Evolutionary conservation across 2,113 vertebrate genomes (phyloP).

Genomic region (Xenus cinereus): DNA sequence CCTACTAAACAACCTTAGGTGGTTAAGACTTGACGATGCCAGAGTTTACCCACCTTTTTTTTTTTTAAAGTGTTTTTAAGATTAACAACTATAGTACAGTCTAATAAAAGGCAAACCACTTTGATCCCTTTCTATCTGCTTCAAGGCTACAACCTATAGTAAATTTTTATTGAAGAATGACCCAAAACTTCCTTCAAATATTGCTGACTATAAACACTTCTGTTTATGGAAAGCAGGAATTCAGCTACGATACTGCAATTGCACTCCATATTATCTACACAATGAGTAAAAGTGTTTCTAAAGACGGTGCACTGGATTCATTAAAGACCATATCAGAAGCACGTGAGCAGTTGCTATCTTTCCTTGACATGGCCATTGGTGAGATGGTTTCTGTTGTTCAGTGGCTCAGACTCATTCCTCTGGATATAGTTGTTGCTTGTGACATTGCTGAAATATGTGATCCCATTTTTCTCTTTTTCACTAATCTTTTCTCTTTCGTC

Average conservation of each 20-base stretch:
- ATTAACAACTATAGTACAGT: background rate
- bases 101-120: background rate
- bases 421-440: conserved; percentile 68
- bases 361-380: conserved; percentile 29
- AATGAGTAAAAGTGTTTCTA: background rate
- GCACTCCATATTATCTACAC: background rate
- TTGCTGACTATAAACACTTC: background rate
- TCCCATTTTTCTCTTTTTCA: conserved; percentile 62
- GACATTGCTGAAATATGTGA: conserved; percentile 6
- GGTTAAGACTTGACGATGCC: background rate
- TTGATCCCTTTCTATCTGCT: conserved; percentile 39
- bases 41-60: background rate
- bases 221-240: background rate
- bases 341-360: background rate
- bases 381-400: background rate
- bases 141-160: background rate
- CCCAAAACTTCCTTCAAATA: background rate
- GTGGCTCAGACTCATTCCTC: conserved; percentile 45
- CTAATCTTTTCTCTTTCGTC: conserved; percentile 15
- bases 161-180: background rate
- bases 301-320: background rate
- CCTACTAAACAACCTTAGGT: background rate
- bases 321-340: background rate
- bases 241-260: background rate
- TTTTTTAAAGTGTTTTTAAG: background rate